Evolutionary conservation across 1,140 invertebrate species (phyloP), one percentile per base, ranked within the genome.

Genomic region (Patella vulgata): DNA sequence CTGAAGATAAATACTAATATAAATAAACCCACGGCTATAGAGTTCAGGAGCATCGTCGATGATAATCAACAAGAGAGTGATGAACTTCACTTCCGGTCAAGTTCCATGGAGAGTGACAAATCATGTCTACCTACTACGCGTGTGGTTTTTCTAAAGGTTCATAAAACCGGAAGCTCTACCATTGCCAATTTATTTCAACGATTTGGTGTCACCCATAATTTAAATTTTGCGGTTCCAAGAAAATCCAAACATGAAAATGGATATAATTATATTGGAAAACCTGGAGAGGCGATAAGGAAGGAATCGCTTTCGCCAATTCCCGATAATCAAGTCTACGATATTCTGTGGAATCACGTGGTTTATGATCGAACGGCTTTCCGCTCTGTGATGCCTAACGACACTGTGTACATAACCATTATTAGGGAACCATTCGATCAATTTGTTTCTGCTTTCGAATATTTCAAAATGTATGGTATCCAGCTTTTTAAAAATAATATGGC

Each of bases 111-210:
- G n/a, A n/a, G n/a, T n/a, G n/a, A n/a, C n/a, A n/a, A n/a, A 27
- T 9, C 17, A 27, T 59, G 59, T 50, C 14, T 17, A 14, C 56
- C 52, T 23, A 47, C 42, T 43, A 44, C 42, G 1, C 31, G 60
- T 25, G 30, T 69, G 1, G 55, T 71, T 2, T 72, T 65, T 40
- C 21, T 67, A 5, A 71, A 76, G 51, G 63, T 71, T 21, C 71
- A 76, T 48, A 73, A 73, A 65, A 70, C 74, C 12, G 74, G 71
- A 46, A 70, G 74, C 43, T 69, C 68, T 43, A 76, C 74, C 5
- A 42, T 76, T 9, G 63, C 68, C 14, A 76, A 73, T 56, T 63
- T 76, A 30, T 21, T 76, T 14, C 60, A 66, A 44, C 51, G 71
- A 25, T 76, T 60, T 55, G 74, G 74, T 17, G 56, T 50, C 28